Percentiles rank a stretch among this genome's conserved stretches.
These are phyloP conservation scores for Acrossocheilus fasciatus DNA, from an alignment of 2,797 vertebrate genomes.

Conservation along the genomic window DNA sequence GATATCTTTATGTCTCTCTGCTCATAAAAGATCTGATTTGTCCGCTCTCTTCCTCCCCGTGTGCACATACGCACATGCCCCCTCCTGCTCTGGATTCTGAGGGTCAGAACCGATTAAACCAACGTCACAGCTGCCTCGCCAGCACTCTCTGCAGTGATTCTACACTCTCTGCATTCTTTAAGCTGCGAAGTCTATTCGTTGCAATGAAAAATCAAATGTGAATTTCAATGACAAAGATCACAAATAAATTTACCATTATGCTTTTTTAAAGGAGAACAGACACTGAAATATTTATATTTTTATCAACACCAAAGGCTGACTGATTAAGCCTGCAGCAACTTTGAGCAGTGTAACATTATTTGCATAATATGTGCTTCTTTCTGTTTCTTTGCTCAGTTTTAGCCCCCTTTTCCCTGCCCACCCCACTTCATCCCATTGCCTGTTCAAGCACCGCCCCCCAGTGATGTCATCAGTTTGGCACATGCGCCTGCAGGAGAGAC, in stretches of 20 bases:
- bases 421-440: neutral
- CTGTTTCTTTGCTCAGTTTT: neutral
- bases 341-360: neutral
- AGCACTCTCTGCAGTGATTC: conserved; percentile 41
- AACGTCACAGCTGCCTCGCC: conserved; percentile 57
- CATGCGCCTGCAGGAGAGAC: conserved; percentile 40
- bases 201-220: neutral
- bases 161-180: neutral
- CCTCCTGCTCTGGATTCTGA: conserved; percentile 16
- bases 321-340: neutral
- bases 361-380: neutral
- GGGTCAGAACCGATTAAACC: conserved; percentile 13
- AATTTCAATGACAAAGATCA: neutral
- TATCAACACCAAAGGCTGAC: neutral
- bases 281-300: too few relatives aligned
- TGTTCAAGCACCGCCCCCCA: conserved; percentile 19
- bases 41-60: conserved; percentile 11
- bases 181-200: neutral
- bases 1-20: conserved; percentile 1
- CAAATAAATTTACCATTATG: neutral
- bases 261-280: neutral
- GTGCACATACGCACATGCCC: neutral
- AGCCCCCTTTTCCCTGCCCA: neutral
- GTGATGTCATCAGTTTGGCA: conserved; percentile 64
- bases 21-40: conserved; percentile 41